These are phyloP conservation scores for Caenorhabditis tropicalis DNA, from an alignment of 1,140 invertebrate species.

Conservation along the genomic window DNA sequence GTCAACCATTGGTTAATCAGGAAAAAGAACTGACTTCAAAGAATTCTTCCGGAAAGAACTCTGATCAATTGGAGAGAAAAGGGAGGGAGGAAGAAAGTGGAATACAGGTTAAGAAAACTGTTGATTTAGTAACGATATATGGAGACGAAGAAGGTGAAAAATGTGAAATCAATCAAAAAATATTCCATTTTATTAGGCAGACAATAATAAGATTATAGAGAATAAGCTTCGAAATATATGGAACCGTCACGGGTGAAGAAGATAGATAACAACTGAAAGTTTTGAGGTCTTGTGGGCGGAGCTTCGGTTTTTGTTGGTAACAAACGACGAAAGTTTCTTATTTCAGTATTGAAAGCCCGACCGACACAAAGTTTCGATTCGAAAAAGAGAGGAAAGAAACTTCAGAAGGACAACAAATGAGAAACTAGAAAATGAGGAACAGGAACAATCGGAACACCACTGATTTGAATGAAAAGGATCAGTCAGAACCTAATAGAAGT, in stretches of 20 bases:
- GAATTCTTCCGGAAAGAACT: not conserved
- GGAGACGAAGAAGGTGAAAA: not conserved
- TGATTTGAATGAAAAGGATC: constrained; percentile 25
- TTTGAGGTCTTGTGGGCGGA: not conserved
- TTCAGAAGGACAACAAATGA: not conserved
- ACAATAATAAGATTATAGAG: constrained; percentile 11
- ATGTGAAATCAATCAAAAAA: not conserved
- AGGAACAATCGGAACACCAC: not conserved
- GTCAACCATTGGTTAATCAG: constrained; percentile 15
- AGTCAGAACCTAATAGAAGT: constrained; percentile 29
- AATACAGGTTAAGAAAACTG: not conserved
- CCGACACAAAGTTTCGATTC: too few species aligned
- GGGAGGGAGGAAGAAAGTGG: not conserved
- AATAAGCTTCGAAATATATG: not conserved
- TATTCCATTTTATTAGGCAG: not conserved
- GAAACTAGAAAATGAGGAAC: not conserved
- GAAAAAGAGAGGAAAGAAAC: too few species aligned
- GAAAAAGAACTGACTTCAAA: not conserved
- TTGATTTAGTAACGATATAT: not conserved
- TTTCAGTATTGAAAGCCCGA: too few species aligned
- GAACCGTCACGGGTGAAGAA: not conserved
- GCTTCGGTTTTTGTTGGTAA: too few species aligned
- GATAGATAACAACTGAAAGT: not conserved
- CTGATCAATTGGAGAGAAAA: not conserved
- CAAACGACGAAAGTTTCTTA: too few species aligned